Conservation (phyloP, 2,888 invertebrate species). For the Drosophila prolongata region DNA sequence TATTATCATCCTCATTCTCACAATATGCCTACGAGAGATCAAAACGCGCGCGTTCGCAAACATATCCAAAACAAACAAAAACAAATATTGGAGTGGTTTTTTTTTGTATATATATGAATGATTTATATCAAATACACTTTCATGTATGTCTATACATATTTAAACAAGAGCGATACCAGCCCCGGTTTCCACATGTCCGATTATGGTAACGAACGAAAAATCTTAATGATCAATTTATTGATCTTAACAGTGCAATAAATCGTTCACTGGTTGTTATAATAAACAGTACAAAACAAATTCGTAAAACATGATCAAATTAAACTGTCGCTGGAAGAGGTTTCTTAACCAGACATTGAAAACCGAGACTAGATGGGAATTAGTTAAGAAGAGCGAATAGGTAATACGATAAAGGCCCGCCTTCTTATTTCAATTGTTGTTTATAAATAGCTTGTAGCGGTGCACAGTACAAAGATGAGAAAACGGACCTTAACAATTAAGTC, state of each 20-base stretch:
- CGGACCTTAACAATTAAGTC: not conserved
- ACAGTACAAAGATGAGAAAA: not conserved
- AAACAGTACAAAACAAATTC: not conserved
- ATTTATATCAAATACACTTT: conserved; percentile 32
- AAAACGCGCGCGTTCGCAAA: conserved; percentile 70
- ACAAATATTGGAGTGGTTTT: conserved; percentile 44
- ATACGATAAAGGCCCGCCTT: not conserved
- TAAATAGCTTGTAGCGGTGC: not conserved
- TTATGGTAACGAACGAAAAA: conserved; percentile 10
- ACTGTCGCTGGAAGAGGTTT: too few relatives aligned
- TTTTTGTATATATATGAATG: conserved; percentile 25
- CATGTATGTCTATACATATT: conserved; percentile 9
- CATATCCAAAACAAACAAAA: conserved; percentile 60
- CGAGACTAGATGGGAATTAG: conserved; percentile 1
- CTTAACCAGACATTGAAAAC: conserved; percentile 11
- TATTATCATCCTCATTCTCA: conserved; percentile 84
- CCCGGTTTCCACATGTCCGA: conserved; percentile 18
- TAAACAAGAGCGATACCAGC: conserved; percentile 5
- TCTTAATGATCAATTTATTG: conserved; percentile 4
- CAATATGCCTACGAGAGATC: conserved; percentile 83
- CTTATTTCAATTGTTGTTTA: not conserved
- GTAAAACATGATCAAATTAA: not conserved
- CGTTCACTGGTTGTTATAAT: not conserved
- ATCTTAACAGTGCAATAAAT: not conserved
- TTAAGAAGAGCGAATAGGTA: conserved; percentile 2